phyloP scores from a whole-genome alignment of 2,888 invertebrate species.

The Gasteruption jaculator region DNA sequence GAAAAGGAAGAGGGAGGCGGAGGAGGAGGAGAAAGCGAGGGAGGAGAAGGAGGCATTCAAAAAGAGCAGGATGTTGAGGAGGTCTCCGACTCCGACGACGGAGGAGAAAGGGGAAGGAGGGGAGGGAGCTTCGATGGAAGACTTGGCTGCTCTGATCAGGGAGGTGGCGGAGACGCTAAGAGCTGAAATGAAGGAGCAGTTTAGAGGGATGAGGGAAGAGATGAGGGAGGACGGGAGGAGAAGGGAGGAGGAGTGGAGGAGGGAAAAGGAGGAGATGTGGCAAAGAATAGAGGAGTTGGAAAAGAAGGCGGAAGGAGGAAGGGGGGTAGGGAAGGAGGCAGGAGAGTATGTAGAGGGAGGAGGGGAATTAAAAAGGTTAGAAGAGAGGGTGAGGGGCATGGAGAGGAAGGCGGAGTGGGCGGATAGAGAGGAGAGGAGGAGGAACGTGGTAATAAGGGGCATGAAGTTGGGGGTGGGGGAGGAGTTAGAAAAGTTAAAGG shows the following conservation, averaged over 20 bases:
- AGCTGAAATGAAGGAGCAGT: neutral
- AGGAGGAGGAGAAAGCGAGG: no score
- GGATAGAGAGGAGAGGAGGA: neutral
- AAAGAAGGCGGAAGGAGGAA: neutral
- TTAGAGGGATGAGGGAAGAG: conserved; percentile 1
- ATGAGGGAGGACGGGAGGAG: conserved; percentile 7
- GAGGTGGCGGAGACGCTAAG: neutral
- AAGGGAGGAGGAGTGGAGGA: neutral
- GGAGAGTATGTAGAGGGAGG: neutral
- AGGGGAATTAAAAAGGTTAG: neutral
- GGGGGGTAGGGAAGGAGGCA: conserved; percentile 1
- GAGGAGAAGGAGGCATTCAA: no score
- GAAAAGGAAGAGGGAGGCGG: no score
- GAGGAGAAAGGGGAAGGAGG: neutral
- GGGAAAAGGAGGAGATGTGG: neutral
- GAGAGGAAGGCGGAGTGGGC: neutral
- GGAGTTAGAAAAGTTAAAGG: neutral
- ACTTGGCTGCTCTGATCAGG: neutral
- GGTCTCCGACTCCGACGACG: no score
- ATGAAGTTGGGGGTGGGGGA: neutral
- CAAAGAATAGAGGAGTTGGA: neutral
- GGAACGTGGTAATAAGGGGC: no score
- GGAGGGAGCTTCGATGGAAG: neutral
- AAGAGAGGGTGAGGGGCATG: neutral
- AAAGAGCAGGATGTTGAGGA: no score